Conservation (phyloP, 1,140 invertebrate species). For the Subanguina moxae region DNA sequence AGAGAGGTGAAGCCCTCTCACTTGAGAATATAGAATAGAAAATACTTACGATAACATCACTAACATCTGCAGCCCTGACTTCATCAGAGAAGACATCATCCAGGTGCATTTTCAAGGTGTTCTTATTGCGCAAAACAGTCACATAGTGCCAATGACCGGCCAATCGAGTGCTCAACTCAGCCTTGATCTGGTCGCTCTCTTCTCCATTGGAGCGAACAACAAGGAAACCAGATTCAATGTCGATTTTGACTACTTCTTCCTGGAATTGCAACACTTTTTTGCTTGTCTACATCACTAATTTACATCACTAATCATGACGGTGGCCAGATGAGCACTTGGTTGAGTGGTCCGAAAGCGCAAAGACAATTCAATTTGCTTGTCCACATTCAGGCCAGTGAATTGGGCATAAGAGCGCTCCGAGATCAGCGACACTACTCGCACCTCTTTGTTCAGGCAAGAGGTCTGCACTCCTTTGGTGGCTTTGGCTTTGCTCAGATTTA, state of each 20-base stretch:
- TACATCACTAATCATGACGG: conserved; percentile 14
- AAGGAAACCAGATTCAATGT: conserved; percentile 21
- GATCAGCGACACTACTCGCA: conserved; percentile 61
- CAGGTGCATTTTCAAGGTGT: conserved; percentile 69
- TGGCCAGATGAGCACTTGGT: conserved; percentile 19
- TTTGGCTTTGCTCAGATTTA: conserved; percentile 75
- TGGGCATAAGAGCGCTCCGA: conserved; percentile 56
- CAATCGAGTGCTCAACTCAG: conserved; percentile 44
- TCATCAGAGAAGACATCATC: conserved; percentile 69
- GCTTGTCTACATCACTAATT: neutral
- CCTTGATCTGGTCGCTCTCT: conserved; percentile 57
- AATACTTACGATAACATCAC: neutral
- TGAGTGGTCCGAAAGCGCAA: conserved; percentile 76
- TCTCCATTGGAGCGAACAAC: conserved; percentile 32
- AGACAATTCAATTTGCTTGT: conserved; percentile 68
- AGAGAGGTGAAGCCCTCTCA: no score
- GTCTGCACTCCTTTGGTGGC: conserved; percentile 73
- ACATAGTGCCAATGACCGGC: conserved; percentile 65
- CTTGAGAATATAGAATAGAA: no score
- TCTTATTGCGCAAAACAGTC: conserved; percentile 25
- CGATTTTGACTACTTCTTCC: conserved; percentile 28
- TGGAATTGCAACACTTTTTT: conserved; percentile 63
- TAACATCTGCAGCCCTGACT: neutral
- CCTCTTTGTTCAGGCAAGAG: conserved; percentile 76
- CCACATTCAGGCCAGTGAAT: conserved; percentile 57